Conservation (phyloP, 2,888 invertebrate genomes). For the Pomacea canaliculata region DNA sequence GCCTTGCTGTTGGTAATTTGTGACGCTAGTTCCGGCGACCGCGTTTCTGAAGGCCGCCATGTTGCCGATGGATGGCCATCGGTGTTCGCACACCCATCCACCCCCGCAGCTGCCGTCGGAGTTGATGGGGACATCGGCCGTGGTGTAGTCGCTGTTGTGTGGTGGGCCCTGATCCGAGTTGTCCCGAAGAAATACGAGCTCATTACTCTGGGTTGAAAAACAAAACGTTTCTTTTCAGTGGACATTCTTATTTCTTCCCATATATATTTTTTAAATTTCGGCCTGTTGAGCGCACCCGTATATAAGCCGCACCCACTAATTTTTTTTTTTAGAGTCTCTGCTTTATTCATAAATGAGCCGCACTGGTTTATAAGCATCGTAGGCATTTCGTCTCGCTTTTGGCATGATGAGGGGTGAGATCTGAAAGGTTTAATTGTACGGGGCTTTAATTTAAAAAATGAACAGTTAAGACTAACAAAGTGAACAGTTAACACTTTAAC, state of each 20-base stretch:
- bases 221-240: neutral
- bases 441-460: too few species aligned
- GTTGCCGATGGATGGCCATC: slow-evolving; percentile 61
- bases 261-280: too few species aligned
- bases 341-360: too few species aligned
- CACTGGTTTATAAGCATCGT: too few species aligned
- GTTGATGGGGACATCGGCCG: slow-evolving; percentile 60
- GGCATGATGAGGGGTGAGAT: too few species aligned
- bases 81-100: slow-evolving; percentile 67
- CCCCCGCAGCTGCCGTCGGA: slow-evolving; percentile 56
- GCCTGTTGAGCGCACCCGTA: too few species aligned
- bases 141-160: slow-evolving; percentile 46
- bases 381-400: too few species aligned
- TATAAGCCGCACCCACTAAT: too few species aligned
- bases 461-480: neutral
- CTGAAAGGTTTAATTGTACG: too few species aligned
- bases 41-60: slow-evolving; percentile 66
- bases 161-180: slow-evolving; percentile 48
- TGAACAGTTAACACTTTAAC: neutral
- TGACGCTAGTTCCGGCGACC: slow-evolving; percentile 50
- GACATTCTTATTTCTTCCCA: too few species aligned
- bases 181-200: slow-evolving; percentile 80
- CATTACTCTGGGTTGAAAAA: slow-evolving; percentile 76
- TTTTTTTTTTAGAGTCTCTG: too few species aligned
- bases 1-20: slow-evolving; percentile 49